Evolutionary conservation across 92 coral and sea anemone genomes (phyloP).

Genomic region (Umimayanthus kanabou): DNA sequence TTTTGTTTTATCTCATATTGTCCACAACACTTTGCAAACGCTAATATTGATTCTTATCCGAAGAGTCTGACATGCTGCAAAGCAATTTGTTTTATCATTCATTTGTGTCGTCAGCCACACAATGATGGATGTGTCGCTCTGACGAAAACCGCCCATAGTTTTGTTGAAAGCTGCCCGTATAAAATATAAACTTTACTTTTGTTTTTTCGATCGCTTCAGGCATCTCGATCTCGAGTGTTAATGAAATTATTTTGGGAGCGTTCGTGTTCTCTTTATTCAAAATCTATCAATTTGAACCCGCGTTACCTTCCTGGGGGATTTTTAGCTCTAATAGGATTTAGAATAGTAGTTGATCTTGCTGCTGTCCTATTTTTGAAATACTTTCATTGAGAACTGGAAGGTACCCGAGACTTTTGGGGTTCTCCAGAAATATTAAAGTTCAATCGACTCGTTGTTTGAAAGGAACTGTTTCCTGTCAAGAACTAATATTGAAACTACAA

Average conservation of each 20-base stretch:
- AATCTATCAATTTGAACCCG: neutral
- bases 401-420: neutral
- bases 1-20: neutral
- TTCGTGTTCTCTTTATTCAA: neutral
- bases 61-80: neutral
- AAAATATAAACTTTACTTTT: neutral
- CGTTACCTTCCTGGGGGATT: neutral
- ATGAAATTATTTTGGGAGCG: neutral
- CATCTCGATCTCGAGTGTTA: neutral
- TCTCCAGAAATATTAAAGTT: neutral
- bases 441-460: neutral
- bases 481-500: neutral
- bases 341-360: constrained; percentile 1
- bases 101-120: neutral
- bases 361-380: neutral
- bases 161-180: neutral
- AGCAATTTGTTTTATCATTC: neutral
- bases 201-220: constrained; percentile 15
- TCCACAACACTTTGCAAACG: neutral
- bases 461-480: neutral
- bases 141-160: neutral
- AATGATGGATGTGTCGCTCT: neutral
- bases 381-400: neutral
- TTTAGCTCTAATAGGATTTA: constrained; percentile 10
- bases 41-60: neutral